These are phyloP conservation scores for Raja brachyura DNA, from an alignment of 2,113 vertebrate genomes.

Conservation along the genomic window DNA sequence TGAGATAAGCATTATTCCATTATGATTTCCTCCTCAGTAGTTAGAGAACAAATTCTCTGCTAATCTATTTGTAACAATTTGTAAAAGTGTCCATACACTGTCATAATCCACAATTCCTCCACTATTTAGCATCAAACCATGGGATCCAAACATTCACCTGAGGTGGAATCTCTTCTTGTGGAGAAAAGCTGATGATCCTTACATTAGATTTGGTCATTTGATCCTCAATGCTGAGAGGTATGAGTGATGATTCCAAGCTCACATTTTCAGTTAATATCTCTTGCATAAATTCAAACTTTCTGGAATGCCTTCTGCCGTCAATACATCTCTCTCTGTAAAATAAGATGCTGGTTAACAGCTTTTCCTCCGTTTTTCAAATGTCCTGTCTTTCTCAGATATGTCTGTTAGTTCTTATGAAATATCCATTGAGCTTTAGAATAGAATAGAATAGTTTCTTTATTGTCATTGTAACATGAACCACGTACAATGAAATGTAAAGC, in stretches of 20 bases:
- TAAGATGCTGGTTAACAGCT: not conserved
- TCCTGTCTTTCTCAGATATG: not conserved
- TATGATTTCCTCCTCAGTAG: not conserved
- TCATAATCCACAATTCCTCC: not conserved
- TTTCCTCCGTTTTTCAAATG: not conserved
- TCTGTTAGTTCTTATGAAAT: no score
- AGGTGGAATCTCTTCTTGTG: conserved; percentile 2
- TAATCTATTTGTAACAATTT: not conserved
- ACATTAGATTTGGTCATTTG: conserved; percentile 47
- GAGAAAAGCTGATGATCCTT: conserved; percentile 46
- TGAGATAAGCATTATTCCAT: not conserved
- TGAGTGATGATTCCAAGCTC: not conserved
- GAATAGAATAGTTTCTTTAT: no score
- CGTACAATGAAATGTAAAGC: no score
- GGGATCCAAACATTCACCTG: conserved; percentile 39
- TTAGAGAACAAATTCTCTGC: not conserved
- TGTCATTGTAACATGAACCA: no score
- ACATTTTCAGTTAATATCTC: not conserved
- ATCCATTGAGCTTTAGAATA: not conserved
- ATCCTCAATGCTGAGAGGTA: conserved; percentile 51
- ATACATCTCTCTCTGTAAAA: not conserved
- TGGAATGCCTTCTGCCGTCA: not conserved
- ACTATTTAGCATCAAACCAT: not conserved
- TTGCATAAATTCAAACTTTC: no score
- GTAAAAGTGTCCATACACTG: not conserved